Evolutionary conservation across 1,140 invertebrate genomes (phyloP), one percentile per base, ranked within the genome.

Genomic region (Drosophila dunni): DNA sequence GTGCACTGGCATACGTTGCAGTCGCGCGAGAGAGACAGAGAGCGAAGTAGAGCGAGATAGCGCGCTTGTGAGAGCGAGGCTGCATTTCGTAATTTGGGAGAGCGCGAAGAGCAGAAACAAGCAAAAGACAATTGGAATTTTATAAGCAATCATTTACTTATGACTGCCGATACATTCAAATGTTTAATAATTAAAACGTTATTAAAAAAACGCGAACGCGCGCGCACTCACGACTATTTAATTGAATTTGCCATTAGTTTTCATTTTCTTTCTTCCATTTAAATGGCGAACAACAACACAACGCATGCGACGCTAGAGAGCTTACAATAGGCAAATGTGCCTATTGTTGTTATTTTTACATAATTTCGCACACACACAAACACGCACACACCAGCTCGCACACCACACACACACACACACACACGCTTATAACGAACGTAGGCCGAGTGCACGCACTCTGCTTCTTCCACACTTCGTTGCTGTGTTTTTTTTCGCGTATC

Each of bases 311-410:
- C 53, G 62, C 58, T 48, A 66, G 45, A 20, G n/a, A 20, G n/a
- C 45, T 58, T 63, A 70, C 72, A 75, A 64, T 70, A 70, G 58
- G 66, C 66, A 75, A 64, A 58, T 63, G 44, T 67, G 57, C 44
- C 44, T 82, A 64, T 88, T 82, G 72, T 88, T 78, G 69, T 68
- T 29, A 29, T 29, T 79, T 86, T 86, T 88, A 86, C 83, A 86
- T 86, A 88, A 86, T 86, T 86, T 88, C 36, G 75, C 79, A 86
- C 75, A 71, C 77, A 70, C 53, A 57, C 61, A 70, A 42, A 57
- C 42, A 57, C 33, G 34, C 69, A 57, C 66, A 53, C n/a, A n/a
- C 34, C 33, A 10, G 13, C 24, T 69, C 9, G 33, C 33, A 72
- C 9, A 44, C 40, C 9, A 38, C 33, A 72, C 9, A 44, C 40